Evolutionary conservation across 2,113 vertebrate species (phyloP).

Genomic region (Megaptera novaeangliae): DNA sequence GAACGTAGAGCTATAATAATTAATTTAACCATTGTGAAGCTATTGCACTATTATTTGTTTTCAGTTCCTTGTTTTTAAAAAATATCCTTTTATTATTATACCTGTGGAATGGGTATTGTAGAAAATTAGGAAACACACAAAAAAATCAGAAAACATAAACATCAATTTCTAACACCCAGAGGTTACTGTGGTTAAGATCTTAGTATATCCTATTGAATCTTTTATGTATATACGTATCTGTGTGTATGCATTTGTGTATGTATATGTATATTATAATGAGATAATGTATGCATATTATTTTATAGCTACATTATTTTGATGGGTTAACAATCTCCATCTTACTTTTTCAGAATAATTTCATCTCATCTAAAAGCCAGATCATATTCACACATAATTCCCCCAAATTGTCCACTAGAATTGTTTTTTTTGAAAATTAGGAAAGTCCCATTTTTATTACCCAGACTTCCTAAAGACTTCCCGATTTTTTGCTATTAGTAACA

Average conservation of each 20-base stretch:
- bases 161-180: not conserved
- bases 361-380: not conserved
- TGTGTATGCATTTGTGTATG: not conserved
- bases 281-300: not conserved
- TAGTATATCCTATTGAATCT: not conserved
- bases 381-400: not conserved
- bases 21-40: not conserved
- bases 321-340: not conserved
- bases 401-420: conserved; percentile 12
- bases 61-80: not conserved
- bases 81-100: not conserved
- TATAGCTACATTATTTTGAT: not conserved
- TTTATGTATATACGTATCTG: not conserved
- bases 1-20: not conserved
- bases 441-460: not conserved
- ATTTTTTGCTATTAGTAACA: conserved; percentile 44
- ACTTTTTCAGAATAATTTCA: conserved; percentile 12
- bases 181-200: not conserved
- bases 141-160: not conserved
- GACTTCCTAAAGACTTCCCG: conserved; percentile 17
- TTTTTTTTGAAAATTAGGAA: conserved; percentile 20
- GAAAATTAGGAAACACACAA: conserved; percentile 26
- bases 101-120: not conserved
- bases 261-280: not conserved
- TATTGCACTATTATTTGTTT: not conserved